Evolutionary conservation across 2,888 invertebrate species (phyloP).

Genomic region (Brenthis daphne): DNA sequence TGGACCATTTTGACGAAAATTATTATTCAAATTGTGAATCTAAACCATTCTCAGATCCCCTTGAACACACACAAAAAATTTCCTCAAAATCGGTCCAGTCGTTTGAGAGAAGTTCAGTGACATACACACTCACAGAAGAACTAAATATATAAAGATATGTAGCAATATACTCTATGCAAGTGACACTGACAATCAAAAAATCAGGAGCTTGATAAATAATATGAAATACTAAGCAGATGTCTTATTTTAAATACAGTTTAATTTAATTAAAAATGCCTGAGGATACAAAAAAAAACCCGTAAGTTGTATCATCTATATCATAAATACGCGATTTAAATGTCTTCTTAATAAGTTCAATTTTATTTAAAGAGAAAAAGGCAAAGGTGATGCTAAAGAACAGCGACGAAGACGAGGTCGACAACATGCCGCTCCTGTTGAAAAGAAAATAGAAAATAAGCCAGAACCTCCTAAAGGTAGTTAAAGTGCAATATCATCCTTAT

Average conservation of each 20-base stretch:
- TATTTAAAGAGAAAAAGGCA: constrained; percentile 58
- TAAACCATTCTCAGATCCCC: too few species aligned
- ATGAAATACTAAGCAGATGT: neutral
- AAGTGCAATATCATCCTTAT: neutral
- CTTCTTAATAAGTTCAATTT: neutral
- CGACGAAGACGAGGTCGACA: constrained; percentile 57
- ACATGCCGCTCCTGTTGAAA: constrained; percentile 46
- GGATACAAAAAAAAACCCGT: constrained; percentile 61
- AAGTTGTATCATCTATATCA: constrained; percentile 39
- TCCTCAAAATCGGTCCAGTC: too few species aligned
- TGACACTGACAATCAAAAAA: too few species aligned
- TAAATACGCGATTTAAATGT: too few species aligned
- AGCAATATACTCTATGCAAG: too few species aligned
- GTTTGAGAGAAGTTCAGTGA: too few species aligned
- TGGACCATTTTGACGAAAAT: too few species aligned
- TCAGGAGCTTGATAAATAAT: too few species aligned
- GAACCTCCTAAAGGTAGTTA: constrained; percentile 38
- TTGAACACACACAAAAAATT: too few species aligned
- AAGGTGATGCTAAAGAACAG: constrained; percentile 68
- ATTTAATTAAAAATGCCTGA: constrained; percentile 56
- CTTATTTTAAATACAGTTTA: neutral
- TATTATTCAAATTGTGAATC: too few species aligned
- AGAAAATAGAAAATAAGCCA: constrained; percentile 40
- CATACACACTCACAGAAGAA: too few species aligned
- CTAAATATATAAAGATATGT: too few species aligned